These are phyloP conservation scores for Grus americana DNA, from an alignment of 2,113 vertebrate genomes.

Conservation along the genomic window DNA sequence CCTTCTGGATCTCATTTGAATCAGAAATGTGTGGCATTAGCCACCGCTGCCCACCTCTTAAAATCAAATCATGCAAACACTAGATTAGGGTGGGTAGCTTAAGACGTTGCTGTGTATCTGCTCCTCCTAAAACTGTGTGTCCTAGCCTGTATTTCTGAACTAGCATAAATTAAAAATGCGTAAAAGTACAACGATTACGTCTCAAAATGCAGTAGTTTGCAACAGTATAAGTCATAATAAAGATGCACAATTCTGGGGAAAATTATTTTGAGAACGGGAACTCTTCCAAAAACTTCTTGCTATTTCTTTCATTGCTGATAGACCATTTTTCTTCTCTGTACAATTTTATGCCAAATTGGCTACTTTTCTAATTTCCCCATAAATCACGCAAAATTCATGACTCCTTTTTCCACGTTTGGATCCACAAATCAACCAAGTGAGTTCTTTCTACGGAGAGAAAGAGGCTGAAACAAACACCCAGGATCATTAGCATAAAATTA, in stretches of 20 bases:
- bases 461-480: neutral
- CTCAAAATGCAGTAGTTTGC: conserved; percentile 2
- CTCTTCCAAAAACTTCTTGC: conserved; percentile 27
- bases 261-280: neutral
- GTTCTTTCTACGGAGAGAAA: neutral
- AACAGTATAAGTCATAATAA: neutral
- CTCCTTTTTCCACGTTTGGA: neutral
- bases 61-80: neutral
- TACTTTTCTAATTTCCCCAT: conserved; percentile 25
- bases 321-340: conserved; percentile 10
- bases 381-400: neutral
- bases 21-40: neutral
- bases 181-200: neutral
- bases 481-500: neutral
- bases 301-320: conserved; percentile 27
- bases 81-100: neutral
- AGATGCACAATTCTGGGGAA: neutral
- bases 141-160: neutral
- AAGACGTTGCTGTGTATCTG: neutral
- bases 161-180: neutral
- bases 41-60: neutral
- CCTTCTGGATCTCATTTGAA: neutral
- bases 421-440: neutral
- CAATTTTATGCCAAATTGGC: neutral
- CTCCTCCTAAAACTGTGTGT: neutral